Percentiles rank a stretch among this genome's conserved stretches.
phyloP scores from a whole-genome alignment of 1,140 invertebrate genomes.

The Drosophila takahashii region DNA sequence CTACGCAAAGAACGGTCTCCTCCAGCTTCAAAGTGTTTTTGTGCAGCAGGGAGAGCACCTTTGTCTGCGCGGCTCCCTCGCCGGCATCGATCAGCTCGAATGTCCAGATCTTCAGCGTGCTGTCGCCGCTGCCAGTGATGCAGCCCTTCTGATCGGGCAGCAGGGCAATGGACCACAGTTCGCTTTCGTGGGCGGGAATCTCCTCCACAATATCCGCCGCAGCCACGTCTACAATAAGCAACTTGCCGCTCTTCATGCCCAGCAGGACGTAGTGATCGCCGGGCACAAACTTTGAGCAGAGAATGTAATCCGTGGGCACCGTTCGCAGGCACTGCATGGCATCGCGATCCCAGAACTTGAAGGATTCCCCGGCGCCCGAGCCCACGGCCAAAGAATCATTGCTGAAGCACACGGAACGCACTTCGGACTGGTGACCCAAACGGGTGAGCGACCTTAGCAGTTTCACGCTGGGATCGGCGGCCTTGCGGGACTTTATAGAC shows the following conservation, averaged over 20 bases:
- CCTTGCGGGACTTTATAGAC: conserved; percentile 86
- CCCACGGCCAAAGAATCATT: conserved; percentile 95
- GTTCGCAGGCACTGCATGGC: conserved; percentile 94
- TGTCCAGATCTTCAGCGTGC: conserved; percentile 97
- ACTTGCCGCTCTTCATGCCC: conserved; percentile 93
- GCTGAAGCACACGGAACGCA: conserved; percentile 94
- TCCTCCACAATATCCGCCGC: conserved; percentile 91
- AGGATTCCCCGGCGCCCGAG: conserved; percentile 93
- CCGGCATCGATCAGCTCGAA: conserved; percentile 91
- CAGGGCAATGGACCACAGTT: conserved; percentile 92
- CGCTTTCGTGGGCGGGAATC: conserved; percentile 91
- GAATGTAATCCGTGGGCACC: conserved; percentile 88
- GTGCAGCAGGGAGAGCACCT: conserved; percentile 92
- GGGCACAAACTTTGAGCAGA: conserved; percentile 93
- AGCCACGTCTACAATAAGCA: conserved; percentile 95
- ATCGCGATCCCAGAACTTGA: conserved; percentile 98
- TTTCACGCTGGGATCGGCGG: conserved; percentile 73
- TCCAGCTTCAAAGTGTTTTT: conserved; percentile 93
- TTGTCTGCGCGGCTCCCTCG: conserved; percentile 75
- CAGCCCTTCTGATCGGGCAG: conserved; percentile 92
- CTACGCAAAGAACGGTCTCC: conserved; percentile 93
- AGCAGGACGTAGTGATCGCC: conserved; percentile 96
- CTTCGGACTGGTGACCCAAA: conserved; percentile 95
- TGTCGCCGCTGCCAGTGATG: conserved; percentile 94
- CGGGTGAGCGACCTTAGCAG: conserved; percentile 86